These are phyloP conservation scores for Mergus octosetaceus DNA, from an alignment of 2,797 vertebrate genomes.

Conservation along the genomic window DNA sequence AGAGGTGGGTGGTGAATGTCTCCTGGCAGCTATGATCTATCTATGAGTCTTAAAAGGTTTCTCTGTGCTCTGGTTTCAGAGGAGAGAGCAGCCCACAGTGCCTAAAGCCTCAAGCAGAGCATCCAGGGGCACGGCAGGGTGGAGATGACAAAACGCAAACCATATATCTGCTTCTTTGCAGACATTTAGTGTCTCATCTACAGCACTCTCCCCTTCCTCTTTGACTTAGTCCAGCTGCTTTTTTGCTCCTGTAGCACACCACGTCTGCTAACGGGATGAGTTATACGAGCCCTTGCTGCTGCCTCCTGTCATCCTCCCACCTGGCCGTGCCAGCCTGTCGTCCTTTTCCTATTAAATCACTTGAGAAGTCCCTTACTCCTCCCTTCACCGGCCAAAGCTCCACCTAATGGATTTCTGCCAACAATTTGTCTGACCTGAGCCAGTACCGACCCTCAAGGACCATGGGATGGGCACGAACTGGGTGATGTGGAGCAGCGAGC, in stretches of 20 bases:
- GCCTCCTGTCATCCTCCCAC: neutral
- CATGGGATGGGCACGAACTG: accelerated
- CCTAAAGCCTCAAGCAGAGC: neutral
- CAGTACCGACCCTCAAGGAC: neutral
- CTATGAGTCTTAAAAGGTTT: neutral
- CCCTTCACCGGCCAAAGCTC: neutral
- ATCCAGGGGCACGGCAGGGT: neutral
- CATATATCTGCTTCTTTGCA: neutral
- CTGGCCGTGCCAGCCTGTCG: neutral
- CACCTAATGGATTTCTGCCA: neutral
- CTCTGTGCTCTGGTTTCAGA: neutral
- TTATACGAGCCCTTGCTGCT: neutral
- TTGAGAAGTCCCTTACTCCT: neutral
- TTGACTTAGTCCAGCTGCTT: neutral
- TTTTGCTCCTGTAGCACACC: accelerated
- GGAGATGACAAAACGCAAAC: neutral
- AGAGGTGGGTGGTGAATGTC: neutral
- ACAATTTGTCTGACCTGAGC: neutral
- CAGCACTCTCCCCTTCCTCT: accelerated
- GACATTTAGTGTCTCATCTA: neutral
- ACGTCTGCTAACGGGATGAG: neutral
- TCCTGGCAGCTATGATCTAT: neutral
- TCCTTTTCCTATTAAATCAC: neutral
- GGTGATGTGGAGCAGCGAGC: accelerated
- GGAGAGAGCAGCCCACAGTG: neutral